Conservation (phyloP, 2,797 vertebrate genomes). For the Anableps anableps region DNA sequence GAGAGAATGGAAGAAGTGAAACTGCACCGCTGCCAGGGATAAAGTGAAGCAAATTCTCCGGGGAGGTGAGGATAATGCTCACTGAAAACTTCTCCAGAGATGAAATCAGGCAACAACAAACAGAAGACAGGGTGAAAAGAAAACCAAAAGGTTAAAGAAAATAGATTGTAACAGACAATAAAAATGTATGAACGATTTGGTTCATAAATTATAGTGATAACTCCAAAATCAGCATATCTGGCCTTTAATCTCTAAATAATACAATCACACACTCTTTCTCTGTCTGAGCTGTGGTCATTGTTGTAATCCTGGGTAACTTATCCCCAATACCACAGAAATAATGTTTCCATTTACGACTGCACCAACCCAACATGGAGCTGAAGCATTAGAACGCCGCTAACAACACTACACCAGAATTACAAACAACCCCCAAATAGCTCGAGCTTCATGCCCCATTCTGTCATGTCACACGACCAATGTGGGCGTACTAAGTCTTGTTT, state of each 20-base stretch:
- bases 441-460: constrained; percentile 17
- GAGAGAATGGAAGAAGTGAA: constrained; percentile 44
- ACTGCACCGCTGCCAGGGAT: constrained; percentile 47
- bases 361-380: constrained; percentile 42
- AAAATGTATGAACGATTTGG: constrained; percentile 23
- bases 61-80: constrained; percentile 16
- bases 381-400: constrained; percentile 7
- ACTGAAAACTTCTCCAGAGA: constrained; percentile 27
- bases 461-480: constrained; percentile 7
- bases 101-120: constrained; percentile 24
- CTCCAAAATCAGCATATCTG: constrained; percentile 41
- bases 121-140: constrained; percentile 16
- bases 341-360: constrained; percentile 22
- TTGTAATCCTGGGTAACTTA: constrained; percentile 51
- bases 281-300: constrained; percentile 30
- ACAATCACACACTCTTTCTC: constrained; percentile 30
- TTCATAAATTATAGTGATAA: constrained; percentile 20
- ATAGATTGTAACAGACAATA: constrained; percentile 18
- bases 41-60: constrained; percentile 49
- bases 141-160: constrained; percentile 39
- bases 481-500: constrained; percentile 23
- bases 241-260: constrained; percentile 58
- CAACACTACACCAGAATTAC: constrained; percentile 43
- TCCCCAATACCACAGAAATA: constrained; percentile 35
- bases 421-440: constrained; percentile 39